These are phyloP conservation scores for Ptyas mucosa DNA, from an alignment of 2,113 vertebrate species.

Conservation along the genomic window DNA sequence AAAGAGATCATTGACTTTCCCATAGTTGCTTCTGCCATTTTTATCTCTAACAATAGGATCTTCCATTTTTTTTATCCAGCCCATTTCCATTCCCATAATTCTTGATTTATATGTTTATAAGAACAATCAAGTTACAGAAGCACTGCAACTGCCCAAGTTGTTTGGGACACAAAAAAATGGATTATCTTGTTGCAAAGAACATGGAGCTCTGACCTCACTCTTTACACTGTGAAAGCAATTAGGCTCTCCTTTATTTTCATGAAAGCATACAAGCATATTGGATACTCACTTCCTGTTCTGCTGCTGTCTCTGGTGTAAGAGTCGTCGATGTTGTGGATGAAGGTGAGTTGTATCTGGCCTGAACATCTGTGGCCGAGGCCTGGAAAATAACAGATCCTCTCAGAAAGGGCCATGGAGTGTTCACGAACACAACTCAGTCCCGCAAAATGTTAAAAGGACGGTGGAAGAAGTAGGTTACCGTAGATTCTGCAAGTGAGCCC, in stretches of 20 bases:
- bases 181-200: neutral
- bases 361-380: conserved; percentile 74
- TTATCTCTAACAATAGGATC: neutral
- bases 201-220: neutral
- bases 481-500: conserved; percentile 71
- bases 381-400: conserved; percentile 30
- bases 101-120: neutral
- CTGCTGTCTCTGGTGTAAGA: conserved; percentile 90
- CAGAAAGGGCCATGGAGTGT: neutral
- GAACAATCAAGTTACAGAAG: neutral
- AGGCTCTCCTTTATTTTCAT: neutral
- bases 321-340: conserved; percentile 91
- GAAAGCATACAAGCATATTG: fast-evolving
- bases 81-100: neutral
- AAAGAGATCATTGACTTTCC: neutral
- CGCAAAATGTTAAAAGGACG: too few species aligned
- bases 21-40: neutral
- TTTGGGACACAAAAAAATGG: neutral
- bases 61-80: neutral
- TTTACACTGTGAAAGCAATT: neutral
- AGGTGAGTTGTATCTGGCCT: conserved; percentile 91
- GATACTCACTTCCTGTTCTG: conserved; percentile 78
- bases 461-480: conserved; percentile 29
- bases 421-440: neutral
- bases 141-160: neutral